Percentiles rank a stretch among this genome's conserved stretches.
phyloP scores from a whole-genome alignment of 2,888 invertebrate species.

The Phyllotreta striolata region DNA sequence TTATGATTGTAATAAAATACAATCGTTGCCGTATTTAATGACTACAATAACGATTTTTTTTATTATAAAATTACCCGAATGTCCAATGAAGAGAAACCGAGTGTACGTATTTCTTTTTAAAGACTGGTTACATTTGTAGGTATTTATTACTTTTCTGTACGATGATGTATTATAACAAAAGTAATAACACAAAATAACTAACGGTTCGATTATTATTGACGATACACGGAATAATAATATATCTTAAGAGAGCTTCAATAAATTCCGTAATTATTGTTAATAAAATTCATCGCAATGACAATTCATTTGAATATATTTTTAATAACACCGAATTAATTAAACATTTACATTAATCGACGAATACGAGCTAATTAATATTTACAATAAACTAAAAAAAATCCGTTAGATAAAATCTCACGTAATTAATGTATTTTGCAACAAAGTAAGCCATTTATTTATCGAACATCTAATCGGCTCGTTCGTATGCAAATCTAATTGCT shows the following conservation, averaged over 20 bases:
- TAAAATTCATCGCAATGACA: no score
- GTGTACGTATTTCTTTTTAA: constrained; percentile 8
- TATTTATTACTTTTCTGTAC: constrained; percentile 13
- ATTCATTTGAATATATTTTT: no score
- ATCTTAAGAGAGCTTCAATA: no score
- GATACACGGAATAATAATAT: no score
- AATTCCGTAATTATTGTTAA: no score
- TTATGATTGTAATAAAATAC: constrained; percentile 31
- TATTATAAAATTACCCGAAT: constrained; percentile 17
- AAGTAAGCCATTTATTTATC: constrained; percentile 23
- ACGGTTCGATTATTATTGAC: no score
- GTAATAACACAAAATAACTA: no score
- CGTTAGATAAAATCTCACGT: not conserved
- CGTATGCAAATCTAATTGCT: constrained; percentile 33
- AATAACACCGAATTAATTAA: no score
- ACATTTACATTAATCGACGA: no score
- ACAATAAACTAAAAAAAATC: not conserved
- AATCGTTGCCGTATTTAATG: constrained; percentile 28
- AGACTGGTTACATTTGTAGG: constrained; percentile 7
- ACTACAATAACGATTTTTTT: constrained; percentile 28
- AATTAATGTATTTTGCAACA: constrained; percentile 16
- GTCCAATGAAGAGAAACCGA: constrained; percentile 7
- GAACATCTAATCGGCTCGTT: constrained; percentile 26
- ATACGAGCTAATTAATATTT: no score
- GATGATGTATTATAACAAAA: constrained; percentile 11